Base-by-base conservation (phyloP, 1,140 invertebrate species). In the Sesamia nonagrioides region DNA sequence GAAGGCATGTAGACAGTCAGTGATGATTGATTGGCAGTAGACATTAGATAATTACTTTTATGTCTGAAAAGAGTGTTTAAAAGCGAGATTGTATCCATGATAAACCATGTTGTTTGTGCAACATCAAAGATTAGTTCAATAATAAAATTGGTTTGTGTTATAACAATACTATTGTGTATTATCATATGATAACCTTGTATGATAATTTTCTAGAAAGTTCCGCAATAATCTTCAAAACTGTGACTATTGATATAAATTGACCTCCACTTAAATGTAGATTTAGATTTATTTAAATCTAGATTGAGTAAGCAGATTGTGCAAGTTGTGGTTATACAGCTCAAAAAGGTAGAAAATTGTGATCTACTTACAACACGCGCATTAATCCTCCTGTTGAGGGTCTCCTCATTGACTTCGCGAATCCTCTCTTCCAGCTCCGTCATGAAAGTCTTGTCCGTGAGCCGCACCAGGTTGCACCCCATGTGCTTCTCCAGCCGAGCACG, bases 391-490 rank as follows among this genome's bases (percentile, higher is more conserved):
- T 96, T 95, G 82, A 97, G 96, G 63, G 95, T 95, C 74, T 95
- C 95, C 82, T 96, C 96, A 85, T 96, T 96, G 79, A 96, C 96
- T 18, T 96, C 95, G 50, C 95, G 90, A 21, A 97, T 96, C 15
- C 95, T 93, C 11, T 95, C 91, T 84, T 96, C 96, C 13, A 97
- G 90, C 21, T 95, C 95, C 69, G 95, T 95, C 96, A 97, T 97
- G 90, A 96, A 97, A 68, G 93, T 94, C 79, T 96, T 95, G 88
- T 97, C 97, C 6, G 96, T 96, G 52, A 97, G 92, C 69, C 95
- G 94, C 6, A 97, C 96, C 68, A 96, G 91, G 89, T 96, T 96
- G 21, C 95, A 96, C 42, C 96, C 96, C 96, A 97, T 97, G 21
- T 97, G 93, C 90, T 96, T 95, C 88, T 97, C 96, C 63, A 97